Evolutionary conservation across 2,888 invertebrate genomes (phyloP).

Genomic region (Drosophila recens): DNA sequence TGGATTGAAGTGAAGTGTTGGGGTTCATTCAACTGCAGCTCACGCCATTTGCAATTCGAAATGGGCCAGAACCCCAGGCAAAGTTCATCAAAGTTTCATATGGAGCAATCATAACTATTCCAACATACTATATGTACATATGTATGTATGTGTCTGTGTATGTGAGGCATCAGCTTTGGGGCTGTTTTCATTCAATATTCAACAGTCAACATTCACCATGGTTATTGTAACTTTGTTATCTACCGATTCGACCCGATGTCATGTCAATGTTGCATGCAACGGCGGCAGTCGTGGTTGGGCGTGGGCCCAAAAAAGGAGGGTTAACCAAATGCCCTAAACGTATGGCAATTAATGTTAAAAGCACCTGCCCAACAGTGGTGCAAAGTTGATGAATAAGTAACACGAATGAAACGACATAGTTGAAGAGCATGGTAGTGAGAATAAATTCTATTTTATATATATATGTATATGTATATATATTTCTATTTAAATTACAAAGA

Average conservation of each 20-base stretch:
- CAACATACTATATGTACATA: background rate
- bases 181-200: conserved; percentile 49
- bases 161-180: conserved; percentile 10
- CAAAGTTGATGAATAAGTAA: background rate
- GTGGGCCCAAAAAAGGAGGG: conserved; percentile 8
- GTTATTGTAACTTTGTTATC: conserved; percentile 78
- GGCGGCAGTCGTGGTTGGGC: background rate
- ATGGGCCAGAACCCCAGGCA: conserved; percentile 30
- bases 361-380: conserved; percentile 39
- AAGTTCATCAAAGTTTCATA: conserved; percentile 55
- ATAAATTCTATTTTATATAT: too few relatives aligned
- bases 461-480: too few relatives aligned
- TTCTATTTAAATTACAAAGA: background rate
- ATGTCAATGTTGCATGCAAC: conserved; percentile 77
- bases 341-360: conserved; percentile 64
- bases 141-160: background rate
- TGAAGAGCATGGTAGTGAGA: too few relatives aligned
- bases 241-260: conserved; percentile 63
- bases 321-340: conserved; percentile 29
- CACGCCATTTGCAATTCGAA: conserved; percentile 43
- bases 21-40: conserved; percentile 71
- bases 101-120: conserved; percentile 42
- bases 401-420: too few relatives aligned
- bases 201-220: conserved; percentile 74
- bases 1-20: conserved; percentile 39